These are phyloP conservation scores for Phengaris arion DNA, from an alignment of 2,888 invertebrate species.

Conservation along the genomic window DNA sequence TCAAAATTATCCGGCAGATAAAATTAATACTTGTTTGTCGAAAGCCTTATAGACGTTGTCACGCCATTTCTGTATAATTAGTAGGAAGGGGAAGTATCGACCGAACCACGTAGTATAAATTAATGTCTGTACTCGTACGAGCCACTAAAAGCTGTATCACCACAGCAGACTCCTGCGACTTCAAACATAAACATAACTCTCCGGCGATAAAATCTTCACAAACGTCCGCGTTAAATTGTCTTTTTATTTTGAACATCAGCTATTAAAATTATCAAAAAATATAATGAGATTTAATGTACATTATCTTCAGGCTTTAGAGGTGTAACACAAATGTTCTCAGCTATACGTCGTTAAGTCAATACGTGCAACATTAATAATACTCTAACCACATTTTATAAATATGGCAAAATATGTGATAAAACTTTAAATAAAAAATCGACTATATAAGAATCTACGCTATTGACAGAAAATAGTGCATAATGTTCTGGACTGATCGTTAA, in stretches of 20 bases:
- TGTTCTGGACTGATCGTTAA: no score
- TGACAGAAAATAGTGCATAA: no score
- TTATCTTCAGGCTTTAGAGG: neutral
- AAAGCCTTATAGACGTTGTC: conserved; percentile 7
- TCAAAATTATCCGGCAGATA: conserved; percentile 17
- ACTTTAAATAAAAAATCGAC: no score
- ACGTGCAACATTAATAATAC: no score
- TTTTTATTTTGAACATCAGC: neutral
- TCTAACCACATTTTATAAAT: no score
- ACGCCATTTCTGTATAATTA: conserved; percentile 19
- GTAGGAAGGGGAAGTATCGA: conserved; percentile 16
- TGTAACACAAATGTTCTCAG: no score
- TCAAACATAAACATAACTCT: conserved; percentile 6
- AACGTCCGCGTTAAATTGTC: conserved; percentile 2
- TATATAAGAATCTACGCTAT: no score
- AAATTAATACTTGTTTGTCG: conserved; percentile 9
- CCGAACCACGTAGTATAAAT: conserved; percentile 9
- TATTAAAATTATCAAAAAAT: conserved; percentile 2
- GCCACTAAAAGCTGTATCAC: neutral
- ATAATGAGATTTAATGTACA: neutral
- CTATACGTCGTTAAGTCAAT: no score
- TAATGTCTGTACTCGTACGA: conserved; percentile 10
- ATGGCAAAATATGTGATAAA: no score
- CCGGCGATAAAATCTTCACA: conserved; percentile 1
- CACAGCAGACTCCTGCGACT: neutral